These are phyloP conservation scores for Chymomyza caudatula DNA, from an alignment of 2,888 invertebrate species.

Conservation along the genomic window DNA sequence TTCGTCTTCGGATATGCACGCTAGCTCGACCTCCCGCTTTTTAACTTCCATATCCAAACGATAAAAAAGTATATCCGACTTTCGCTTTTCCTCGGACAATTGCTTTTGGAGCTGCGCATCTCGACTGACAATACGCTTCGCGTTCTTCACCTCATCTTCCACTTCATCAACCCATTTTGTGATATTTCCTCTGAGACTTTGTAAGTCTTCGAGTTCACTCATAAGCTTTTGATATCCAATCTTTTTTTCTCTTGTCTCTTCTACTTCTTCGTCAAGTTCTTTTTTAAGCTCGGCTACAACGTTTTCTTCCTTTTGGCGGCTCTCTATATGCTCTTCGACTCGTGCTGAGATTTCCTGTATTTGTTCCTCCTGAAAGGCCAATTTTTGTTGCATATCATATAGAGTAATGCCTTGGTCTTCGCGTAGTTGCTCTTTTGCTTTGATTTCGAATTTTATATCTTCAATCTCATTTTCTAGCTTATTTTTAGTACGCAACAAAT, in stretches of 20 bases:
- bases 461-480: conserved; percentile 83
- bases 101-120: conserved; percentile 76
- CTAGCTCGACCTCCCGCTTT: conserved; percentile 83
- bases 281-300: conserved; percentile 72
- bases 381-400: conserved; percentile 79
- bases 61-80: conserved; percentile 83
- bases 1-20: conserved; percentile 82
- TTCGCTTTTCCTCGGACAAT: conserved; percentile 75
- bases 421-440: conserved; percentile 67
- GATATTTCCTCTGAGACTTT: conserved; percentile 74
- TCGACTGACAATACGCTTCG: conserved; percentile 75
- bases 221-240: conserved; percentile 65
- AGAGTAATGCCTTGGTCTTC: conserved; percentile 78
- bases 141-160: conserved; percentile 74
- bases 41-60: conserved; percentile 85
- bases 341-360: conserved; percentile 78
- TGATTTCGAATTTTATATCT: conserved; percentile 80
- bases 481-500: conserved; percentile 83
- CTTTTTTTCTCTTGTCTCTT: conserved; percentile 65
- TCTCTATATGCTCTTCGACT: conserved; percentile 73
- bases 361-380: conserved; percentile 78
- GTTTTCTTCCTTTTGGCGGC: conserved; percentile 75
- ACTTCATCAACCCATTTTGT: conserved; percentile 75
- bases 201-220: conserved; percentile 72
- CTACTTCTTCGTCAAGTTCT: conserved; percentile 72